Conservation (phyloP, 2,888 invertebrate species). For the Kuschelorhynchus macadamiae region DNA sequence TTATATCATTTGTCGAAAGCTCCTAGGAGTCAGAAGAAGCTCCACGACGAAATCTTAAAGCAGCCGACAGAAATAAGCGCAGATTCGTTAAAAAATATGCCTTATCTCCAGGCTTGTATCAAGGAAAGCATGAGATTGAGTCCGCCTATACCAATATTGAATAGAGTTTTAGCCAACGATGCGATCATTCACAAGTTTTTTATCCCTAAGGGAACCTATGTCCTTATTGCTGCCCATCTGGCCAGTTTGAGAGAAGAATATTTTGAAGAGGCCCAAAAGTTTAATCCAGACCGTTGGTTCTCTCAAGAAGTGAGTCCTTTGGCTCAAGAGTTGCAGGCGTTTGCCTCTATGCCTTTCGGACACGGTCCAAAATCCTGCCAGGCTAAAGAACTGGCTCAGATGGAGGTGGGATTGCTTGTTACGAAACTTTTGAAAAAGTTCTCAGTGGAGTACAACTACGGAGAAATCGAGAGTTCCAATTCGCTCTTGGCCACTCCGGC, state of each 20-base stretch:
- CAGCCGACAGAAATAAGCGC: conserved; percentile 56
- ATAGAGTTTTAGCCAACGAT: conserved; percentile 74
- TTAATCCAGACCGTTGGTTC: conserved; percentile 77
- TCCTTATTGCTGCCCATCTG: conserved; percentile 77
- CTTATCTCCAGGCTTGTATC: conserved; percentile 76
- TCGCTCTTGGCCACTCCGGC: conserved; percentile 75
- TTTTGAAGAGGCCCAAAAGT: conserved; percentile 75
- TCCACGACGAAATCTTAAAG: conserved; percentile 74
- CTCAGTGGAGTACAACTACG: conserved; percentile 78
- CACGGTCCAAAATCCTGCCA: conserved; percentile 75
- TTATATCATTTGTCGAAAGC: conserved; percentile 79
- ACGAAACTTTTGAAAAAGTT: conserved; percentile 74
- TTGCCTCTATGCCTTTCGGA: conserved; percentile 77
- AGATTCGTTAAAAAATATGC: conserved; percentile 63
- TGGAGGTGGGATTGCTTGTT: conserved; percentile 73
- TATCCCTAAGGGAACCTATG: conserved; percentile 72
- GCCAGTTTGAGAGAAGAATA: conserved; percentile 75
- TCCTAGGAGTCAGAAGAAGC: conserved; percentile 74
- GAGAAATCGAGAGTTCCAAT: conserved; percentile 74
- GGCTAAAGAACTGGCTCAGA: conserved; percentile 75
- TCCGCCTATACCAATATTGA: conserved; percentile 77
- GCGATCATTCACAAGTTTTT: conserved; percentile 75
- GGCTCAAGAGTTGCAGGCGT: conserved; percentile 65
- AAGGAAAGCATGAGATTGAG: conserved; percentile 76
- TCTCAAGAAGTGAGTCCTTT: conserved; percentile 60